Evolutionary conservation across 1,140 invertebrate genomes (phyloP).

Genomic region (Drosophila elegans): DNA sequence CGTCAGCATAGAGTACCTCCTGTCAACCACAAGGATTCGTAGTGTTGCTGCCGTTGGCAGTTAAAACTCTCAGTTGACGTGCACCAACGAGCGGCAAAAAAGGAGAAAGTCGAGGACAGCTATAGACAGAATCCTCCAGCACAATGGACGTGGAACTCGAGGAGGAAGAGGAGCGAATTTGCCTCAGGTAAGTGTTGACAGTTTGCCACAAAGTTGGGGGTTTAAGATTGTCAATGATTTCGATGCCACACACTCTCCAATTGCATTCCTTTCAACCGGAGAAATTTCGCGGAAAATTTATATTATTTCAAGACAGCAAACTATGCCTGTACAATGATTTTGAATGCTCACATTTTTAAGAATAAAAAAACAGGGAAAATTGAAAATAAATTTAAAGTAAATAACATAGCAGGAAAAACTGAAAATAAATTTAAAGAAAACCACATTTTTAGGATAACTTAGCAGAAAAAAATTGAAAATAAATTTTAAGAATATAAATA

Average conservation of each 20-base stretch:
- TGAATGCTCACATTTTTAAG: too few species aligned
- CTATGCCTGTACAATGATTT: too few species aligned
- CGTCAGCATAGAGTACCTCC: conserved; percentile 34
- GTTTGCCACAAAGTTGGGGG: conserved; percentile 25
- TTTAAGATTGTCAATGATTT: conserved; percentile 40
- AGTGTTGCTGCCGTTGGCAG: conserved; percentile 54
- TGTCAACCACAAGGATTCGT: conserved; percentile 64
- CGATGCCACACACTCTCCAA: conserved; percentile 12
- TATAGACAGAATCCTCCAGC: conserved; percentile 27
- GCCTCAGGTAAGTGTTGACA: conserved; percentile 73
- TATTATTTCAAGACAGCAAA: neutral
- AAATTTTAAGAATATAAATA: too few species aligned
- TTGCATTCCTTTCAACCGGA: conserved; percentile 2
- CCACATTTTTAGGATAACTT: too few species aligned
- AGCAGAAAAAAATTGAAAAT: too few species aligned
- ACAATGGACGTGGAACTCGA: conserved; percentile 67
- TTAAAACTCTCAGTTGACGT: conserved; percentile 65
- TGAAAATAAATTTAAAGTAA: too few species aligned
- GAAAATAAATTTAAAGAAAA: too few species aligned
- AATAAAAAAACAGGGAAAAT: too few species aligned
- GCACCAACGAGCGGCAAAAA: conserved; percentile 23
- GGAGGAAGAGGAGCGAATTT: conserved; percentile 70
- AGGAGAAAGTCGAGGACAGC: conserved; percentile 24
- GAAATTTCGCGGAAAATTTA: neutral
- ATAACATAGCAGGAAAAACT: too few species aligned